Percentiles rank a stretch among this genome's conserved stretches.
These are phyloP conservation scores for Sardina pilchardus DNA, from an alignment of 2,113 vertebrate species.

Conservation along the genomic window DNA sequence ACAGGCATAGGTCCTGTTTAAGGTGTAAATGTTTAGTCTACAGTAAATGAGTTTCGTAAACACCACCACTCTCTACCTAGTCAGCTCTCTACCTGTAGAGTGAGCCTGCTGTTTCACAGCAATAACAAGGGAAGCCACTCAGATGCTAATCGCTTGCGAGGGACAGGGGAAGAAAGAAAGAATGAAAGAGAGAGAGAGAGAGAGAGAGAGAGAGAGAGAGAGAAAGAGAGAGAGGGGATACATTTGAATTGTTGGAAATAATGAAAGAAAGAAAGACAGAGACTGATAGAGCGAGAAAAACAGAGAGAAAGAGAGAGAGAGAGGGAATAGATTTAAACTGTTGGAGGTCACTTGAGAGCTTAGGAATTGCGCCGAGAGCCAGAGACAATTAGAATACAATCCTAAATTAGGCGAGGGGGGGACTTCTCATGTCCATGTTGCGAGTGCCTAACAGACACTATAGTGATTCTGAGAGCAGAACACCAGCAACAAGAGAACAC, in stretches of 20 bases:
- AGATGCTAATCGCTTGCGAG: background rate
- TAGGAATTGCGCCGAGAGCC: background rate
- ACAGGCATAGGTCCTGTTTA: background rate
- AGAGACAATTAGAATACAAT: background rate
- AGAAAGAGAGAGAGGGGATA: background rate
- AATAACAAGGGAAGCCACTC: background rate
- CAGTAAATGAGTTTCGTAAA: background rate
- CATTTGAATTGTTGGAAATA: too few species aligned
- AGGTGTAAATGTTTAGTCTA: background rate
- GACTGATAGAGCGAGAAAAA: background rate
- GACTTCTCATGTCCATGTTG: background rate
- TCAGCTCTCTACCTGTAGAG: background rate
- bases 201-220: conserved; percentile 18
- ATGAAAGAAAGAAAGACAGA: background rate
- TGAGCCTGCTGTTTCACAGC: background rate
- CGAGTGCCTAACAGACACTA: background rate
- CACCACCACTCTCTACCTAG: background rate
- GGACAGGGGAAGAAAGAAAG: conserved; percentile 18
- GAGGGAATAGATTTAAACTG: background rate
- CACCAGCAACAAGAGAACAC: background rate
- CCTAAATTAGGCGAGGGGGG: background rate
- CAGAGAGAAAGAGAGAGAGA: background rate
- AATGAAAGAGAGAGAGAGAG: conserved; percentile 23
- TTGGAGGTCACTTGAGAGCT: background rate
- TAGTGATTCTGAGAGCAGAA: background rate